Conservation (phyloP, 2,888 invertebrate species). For the Zonitis immaculata region DNA sequence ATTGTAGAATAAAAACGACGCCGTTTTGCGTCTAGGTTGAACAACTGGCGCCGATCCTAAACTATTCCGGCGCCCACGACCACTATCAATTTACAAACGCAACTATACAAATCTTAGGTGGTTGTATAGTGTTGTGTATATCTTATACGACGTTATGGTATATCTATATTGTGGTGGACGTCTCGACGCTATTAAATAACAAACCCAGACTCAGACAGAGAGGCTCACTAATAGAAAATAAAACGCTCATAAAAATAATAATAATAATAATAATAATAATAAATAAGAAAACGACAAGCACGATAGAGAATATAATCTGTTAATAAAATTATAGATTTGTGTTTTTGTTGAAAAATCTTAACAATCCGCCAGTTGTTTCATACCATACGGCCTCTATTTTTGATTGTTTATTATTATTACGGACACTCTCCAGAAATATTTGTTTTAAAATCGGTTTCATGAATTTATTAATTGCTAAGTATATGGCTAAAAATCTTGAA, state of each 20-base stretch:
- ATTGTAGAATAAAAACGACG: conserved; percentile 29
- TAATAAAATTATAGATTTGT: too few relatives aligned
- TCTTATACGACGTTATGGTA: neutral
- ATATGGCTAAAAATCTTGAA: neutral
- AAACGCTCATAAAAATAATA: too few relatives aligned
- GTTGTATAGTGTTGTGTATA: neutral
- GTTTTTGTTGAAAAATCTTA: neutral
- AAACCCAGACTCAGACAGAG: neutral
- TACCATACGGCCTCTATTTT: conserved; percentile 12
- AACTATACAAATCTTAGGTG: neutral
- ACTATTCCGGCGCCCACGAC: conserved; percentile 37
- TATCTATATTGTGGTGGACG: neutral
- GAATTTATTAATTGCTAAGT: conserved; percentile 1
- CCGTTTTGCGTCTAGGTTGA: conserved; percentile 37
- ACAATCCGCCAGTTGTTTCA: conserved; percentile 2
- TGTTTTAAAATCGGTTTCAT: conserved; percentile 2
- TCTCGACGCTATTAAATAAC: conserved; percentile 2
- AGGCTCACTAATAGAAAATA: too few relatives aligned
- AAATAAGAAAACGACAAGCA: too few relatives aligned
- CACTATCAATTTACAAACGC: conserved; percentile 38
- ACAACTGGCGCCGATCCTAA: conserved; percentile 39
- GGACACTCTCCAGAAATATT: conserved; percentile 15
- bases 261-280: too few relatives aligned
- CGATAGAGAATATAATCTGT: too few relatives aligned
- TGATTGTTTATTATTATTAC: conserved; percentile 18